Evolutionary conservation across 1,140 invertebrate genomes (phyloP).

Genomic region (Microplitis mediator): DNA sequence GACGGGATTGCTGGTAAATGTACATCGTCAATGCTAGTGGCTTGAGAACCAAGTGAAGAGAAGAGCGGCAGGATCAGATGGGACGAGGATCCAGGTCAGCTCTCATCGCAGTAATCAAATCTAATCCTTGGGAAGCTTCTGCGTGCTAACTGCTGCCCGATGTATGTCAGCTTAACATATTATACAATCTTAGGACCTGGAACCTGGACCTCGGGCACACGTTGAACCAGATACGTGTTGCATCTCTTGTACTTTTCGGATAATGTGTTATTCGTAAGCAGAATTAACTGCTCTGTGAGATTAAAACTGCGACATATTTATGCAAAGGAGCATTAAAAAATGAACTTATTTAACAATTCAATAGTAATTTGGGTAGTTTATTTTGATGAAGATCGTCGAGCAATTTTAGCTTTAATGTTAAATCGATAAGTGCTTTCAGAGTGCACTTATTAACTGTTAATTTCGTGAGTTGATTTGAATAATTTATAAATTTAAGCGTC

Average conservation of each 20-base stretch:
- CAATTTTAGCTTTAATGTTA: too few species aligned
- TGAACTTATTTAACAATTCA: too few species aligned
- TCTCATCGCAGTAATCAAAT: constrained; percentile 48
- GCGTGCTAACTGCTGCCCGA: constrained; percentile 41
- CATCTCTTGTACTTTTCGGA: background rate
- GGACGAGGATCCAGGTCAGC: constrained; percentile 26
- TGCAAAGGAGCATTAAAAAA: too few species aligned
- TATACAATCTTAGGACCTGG: constrained; percentile 22
- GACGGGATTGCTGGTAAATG: background rate
- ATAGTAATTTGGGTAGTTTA: too few species aligned
- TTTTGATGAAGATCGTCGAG: too few species aligned
- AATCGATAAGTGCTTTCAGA: too few species aligned
- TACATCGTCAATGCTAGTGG: background rate
- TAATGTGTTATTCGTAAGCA: constrained; percentile 5
- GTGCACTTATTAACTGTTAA: too few species aligned
- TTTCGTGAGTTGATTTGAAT: too few species aligned
- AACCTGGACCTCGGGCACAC: background rate
- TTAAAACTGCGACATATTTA: background rate
- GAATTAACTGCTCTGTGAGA: background rate
- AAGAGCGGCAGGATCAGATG: background rate
- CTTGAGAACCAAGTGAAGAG: background rate
- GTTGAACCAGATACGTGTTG: background rate
- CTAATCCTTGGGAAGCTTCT: constrained; percentile 43
- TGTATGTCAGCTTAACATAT: constrained; percentile 43
- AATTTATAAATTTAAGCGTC: background rate